Evolutionary conservation across 1,140 invertebrate species (phyloP).

Genomic region (Lutraria rhynchaena): DNA sequence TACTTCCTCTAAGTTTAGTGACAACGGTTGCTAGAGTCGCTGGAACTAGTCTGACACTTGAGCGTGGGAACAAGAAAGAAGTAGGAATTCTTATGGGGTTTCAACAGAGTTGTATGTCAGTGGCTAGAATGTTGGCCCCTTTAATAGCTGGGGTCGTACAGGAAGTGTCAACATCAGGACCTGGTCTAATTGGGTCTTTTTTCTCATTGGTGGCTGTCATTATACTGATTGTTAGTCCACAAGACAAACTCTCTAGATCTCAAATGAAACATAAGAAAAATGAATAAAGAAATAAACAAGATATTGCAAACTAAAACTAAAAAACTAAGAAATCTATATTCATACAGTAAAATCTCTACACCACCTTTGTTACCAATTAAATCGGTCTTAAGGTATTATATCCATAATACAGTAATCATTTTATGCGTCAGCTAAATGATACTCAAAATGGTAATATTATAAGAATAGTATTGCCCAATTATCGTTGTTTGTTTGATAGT

Average conservation of each 20-base stretch:
- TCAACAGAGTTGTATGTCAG: conserved; percentile 78
- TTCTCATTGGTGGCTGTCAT: conserved; percentile 63
- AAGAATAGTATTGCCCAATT: no score
- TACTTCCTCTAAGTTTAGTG: conserved; percentile 76
- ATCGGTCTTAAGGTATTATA: no score
- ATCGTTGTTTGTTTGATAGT: no score
- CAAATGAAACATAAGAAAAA: conserved; percentile 12
- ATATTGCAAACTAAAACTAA: no score
- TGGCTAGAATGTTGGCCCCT: conserved; percentile 79
- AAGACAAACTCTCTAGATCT: conserved; percentile 54
- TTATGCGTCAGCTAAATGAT: no score
- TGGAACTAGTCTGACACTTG: conserved; percentile 75
- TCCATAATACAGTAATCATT: no score
- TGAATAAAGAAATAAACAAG: background rate
- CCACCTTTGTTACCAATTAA: no score
- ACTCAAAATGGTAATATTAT: no score
- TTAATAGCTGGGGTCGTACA: conserved; percentile 79
- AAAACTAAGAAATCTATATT: no score
- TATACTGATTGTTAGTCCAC: conserved; percentile 65
- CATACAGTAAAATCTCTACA: no score
- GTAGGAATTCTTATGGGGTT: conserved; percentile 79
- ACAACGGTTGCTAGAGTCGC: conserved; percentile 78
- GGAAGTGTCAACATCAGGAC: conserved; percentile 72
- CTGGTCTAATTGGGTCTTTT: conserved; percentile 66
- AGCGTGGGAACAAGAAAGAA: conserved; percentile 67